Percentiles rank a stretch among this genome's conserved stretches.
Conservation (phyloP, 2,797 vertebrate genomes). For the Philypnodon macrostomus region DNA sequence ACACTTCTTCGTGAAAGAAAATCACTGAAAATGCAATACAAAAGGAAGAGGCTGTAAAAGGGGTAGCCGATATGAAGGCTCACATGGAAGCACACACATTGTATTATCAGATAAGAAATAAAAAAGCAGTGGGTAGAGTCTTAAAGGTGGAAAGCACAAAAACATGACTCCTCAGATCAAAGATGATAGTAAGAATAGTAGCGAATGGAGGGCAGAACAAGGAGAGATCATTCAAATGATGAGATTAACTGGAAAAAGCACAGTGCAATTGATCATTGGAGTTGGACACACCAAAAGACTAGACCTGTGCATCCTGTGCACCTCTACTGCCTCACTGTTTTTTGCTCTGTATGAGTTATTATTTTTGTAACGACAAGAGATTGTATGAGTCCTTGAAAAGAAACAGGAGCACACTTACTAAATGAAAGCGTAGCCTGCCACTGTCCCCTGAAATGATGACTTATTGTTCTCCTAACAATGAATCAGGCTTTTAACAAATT, state of each 20-base stretch:
- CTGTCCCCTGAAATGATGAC: conserved; percentile 60
- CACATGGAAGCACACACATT: conserved; percentile 33
- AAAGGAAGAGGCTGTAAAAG: conserved; percentile 35
- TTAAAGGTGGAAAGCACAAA: conserved; percentile 43
- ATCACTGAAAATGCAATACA: conserved; percentile 39
- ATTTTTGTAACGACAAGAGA: conserved; percentile 62
- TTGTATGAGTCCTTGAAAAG: conserved; percentile 60
- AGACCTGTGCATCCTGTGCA: conserved; percentile 36
- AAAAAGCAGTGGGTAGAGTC: conserved; percentile 31
- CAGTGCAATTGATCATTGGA: conserved; percentile 43
- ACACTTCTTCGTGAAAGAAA: conserved; percentile 25
- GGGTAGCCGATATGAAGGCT: conserved; percentile 28
- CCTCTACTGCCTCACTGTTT: conserved; percentile 31
- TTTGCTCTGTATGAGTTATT: conserved; percentile 53
- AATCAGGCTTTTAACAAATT: conserved; percentile 69
- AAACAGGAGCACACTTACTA: conserved; percentile 55
- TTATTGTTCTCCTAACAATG: conserved; percentile 72
- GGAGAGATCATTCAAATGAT: conserved; percentile 55
- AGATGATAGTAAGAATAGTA: conserved; percentile 43
- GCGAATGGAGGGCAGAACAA: conserved; percentile 24
- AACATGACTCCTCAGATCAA: conserved; percentile 46
- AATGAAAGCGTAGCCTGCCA: conserved; percentile 48
- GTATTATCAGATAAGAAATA: conserved; percentile 59
- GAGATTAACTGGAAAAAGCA: conserved; percentile 45
- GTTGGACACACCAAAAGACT: conserved; percentile 29